A percentile compares a stretch with the other conserved stretches of the same genome.
These are phyloP conservation scores for Syngnathus typhle DNA, from an alignment of 2,113 vertebrate genomes.

Conservation along the genomic window DNA sequence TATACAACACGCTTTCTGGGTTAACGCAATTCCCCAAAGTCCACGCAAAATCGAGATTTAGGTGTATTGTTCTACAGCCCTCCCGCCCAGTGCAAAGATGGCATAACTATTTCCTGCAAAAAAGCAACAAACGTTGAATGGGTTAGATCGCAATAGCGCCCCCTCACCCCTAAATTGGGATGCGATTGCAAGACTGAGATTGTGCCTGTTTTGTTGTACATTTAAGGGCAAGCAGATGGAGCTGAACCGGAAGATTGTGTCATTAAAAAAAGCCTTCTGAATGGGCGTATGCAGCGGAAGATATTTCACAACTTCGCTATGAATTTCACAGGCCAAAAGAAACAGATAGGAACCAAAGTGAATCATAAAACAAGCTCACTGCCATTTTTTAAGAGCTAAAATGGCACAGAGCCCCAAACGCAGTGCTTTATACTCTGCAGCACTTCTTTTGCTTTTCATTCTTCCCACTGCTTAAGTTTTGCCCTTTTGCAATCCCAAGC, in stretches of 20 bases:
- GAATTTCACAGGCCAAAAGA: conserved; percentile 6
- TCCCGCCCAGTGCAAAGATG: no score
- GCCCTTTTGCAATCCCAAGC: conserved; percentile 50
- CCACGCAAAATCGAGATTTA: no score
- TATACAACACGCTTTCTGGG: no score
- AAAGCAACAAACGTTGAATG: no score
- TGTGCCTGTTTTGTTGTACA: conserved; percentile 1
- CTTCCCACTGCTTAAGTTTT: conserved; percentile 48
- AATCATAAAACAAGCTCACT: conserved; percentile 8
- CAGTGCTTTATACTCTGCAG: conserved; percentile 30
- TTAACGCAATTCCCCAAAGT: no score
- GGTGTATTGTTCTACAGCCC: no score
- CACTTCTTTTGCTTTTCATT: conserved; percentile 46
- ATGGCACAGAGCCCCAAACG: conserved; percentile 17
- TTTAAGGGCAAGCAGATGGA: conserved; percentile 5
- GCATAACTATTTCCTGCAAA: no score
- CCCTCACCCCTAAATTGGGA: no score
- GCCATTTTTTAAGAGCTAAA: conserved; percentile 16
- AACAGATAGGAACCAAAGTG: neutral
- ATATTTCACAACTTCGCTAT: conserved; percentile 5
- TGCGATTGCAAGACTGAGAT: no score
- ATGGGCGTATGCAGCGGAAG: neutral
- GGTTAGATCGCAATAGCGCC: no score
- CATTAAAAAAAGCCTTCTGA: neutral
- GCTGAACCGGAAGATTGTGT: neutral